Evolutionary conservation across 2,797 vertebrate genomes (phyloP), one percentile per base, ranked within the genome.

Genomic region (Silurus lanzhouensis): DNA sequence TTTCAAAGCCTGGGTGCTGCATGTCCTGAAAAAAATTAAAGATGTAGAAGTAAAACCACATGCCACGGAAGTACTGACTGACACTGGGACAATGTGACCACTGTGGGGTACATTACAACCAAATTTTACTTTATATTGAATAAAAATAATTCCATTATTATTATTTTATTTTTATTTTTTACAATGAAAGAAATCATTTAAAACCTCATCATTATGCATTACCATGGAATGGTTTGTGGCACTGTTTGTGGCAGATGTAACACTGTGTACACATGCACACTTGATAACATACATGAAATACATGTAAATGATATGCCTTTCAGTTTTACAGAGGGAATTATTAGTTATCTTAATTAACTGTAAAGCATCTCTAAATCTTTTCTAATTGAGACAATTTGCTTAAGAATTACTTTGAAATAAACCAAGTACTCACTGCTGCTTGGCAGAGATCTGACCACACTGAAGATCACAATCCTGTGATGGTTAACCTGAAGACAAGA

Each of bases 1-100:
- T 96, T 95, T 98, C 97, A 68, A 96, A 95, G 88, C 95, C 94
- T 84, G 97, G 96, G 91, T 97, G 96, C 95, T 97, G 97, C 98
- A 99, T 99, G 91, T 86, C 94, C 91, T 89, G 75, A 20, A 79
- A 82, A 81, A 84, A 57, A 60, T 25, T 15, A 63, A 55, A 64
- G 48, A 90, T 85, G 89, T 90, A 58, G 15, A 83, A 66, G 25
- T 55, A 58, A 20, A 58, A 19, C 63, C 17, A 64, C 82, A 83
- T 12, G 22, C 25, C 55, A 31, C 2, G 19, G 48, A 46, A 75
- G 22, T 31, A 57, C 25, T 22, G 31, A 31, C 27, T 13, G 14
- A 22, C 57, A 44, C 27, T 3, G 10, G 19, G 13, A 12, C 1
- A 20, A 14, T 15, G 46, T 48, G 48, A 13, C 22, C 22, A 48